Evolutionary conservation across 2,797 vertebrate species (phyloP).

Genomic region (Gymnocypris eckloni): DNA sequence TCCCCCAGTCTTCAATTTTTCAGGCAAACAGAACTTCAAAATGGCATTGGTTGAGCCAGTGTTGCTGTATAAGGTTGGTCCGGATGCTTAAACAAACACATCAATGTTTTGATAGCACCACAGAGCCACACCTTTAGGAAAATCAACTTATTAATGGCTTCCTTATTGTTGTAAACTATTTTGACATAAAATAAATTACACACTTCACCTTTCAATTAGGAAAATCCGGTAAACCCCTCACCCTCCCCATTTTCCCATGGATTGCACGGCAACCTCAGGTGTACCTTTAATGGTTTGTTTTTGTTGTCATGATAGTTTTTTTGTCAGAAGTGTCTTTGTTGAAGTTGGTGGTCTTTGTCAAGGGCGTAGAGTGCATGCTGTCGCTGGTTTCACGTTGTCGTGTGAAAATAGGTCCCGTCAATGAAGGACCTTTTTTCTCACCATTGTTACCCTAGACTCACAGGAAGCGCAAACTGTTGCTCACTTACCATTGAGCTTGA

Average conservation of each 20-base stretch:
- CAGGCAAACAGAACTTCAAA: neutral
- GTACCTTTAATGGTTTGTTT: neutral
- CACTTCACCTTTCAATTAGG: conserved; percentile 16
- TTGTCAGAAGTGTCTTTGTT: conserved; percentile 22
- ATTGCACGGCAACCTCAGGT: neutral
- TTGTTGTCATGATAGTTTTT: conserved; percentile 28
- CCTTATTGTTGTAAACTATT: neutral
- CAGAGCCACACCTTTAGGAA: neutral
- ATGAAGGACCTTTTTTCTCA: conserved; percentile 86
- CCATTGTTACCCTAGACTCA: conserved; percentile 88
- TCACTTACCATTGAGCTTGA: conserved; percentile 66
- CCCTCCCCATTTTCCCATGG: conserved; percentile 27
- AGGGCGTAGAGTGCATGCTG: conserved; percentile 63
- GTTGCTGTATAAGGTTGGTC: neutral
- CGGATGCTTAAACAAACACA: conserved; percentile 10
- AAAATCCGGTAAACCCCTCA: neutral
- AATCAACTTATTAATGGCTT: neutral
- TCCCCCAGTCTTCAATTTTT: neutral
- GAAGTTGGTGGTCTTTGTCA: conserved; percentile 41
- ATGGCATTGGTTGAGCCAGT: neutral
- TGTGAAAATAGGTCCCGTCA: conserved; percentile 83
- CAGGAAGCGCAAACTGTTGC: conserved; percentile 83
- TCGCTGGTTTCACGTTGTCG: conserved; percentile 68
- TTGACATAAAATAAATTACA: neutral
- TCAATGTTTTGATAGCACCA: conserved; percentile 2